These are phyloP conservation scores for Volucella inflata DNA, from an alignment of 2,888 invertebrate genomes.

Conservation along the genomic window DNA sequence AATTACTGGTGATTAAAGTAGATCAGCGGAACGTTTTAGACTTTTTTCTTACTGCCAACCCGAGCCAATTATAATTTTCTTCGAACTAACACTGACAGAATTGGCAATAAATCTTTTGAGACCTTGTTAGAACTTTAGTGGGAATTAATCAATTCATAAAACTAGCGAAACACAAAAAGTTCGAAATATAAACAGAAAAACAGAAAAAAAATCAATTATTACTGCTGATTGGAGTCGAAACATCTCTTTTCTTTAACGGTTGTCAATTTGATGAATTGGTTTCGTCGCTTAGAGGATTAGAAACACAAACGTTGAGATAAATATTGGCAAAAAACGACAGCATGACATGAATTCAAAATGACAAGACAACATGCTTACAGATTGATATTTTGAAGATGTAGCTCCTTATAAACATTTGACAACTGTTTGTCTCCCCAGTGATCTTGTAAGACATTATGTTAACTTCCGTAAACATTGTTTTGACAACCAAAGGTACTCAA, in stretches of 20 bases:
- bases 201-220: constrained; percentile 39
- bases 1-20: constrained; percentile 74
- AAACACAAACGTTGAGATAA: background rate
- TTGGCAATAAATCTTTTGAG: constrained; percentile 57
- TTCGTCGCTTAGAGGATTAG: constrained; percentile 64
- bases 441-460: constrained; percentile 42
- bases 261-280: constrained; percentile 74
- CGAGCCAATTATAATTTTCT: constrained; percentile 64
- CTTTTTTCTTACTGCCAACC: background rate
- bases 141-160: constrained; percentile 73
- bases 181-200: no score
- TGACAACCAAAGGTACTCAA: constrained; percentile 12
- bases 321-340: constrained; percentile 34
- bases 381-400: background rate
- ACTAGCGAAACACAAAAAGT: background rate
- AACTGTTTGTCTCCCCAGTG: background rate
- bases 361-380: background rate
- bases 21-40: constrained; percentile 49
- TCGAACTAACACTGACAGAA: constrained; percentile 34
- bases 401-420: no score
- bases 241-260: constrained; percentile 67
- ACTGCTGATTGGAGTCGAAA: constrained; percentile 60
- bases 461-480: constrained; percentile 61
- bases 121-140: constrained; percentile 42
- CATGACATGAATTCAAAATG: constrained; percentile 49